These are phyloP conservation scores for Echeneis naucrates DNA, from an alignment of 2,797 vertebrate species.

Conservation along the genomic window DNA sequence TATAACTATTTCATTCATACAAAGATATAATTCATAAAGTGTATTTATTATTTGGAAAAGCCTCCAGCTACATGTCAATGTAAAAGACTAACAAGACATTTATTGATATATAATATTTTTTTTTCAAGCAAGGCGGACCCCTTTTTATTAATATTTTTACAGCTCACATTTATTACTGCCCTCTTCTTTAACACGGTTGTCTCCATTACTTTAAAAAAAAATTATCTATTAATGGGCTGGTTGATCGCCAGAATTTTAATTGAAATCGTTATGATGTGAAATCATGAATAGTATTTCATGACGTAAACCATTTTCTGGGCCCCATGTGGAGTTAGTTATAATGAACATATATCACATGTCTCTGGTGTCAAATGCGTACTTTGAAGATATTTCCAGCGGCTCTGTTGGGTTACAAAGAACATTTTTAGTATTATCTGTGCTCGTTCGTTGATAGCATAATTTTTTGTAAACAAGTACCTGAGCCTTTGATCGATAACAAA, in stretches of 20 bases:
- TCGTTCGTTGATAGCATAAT: neutral
- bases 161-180: neutral
- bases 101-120: neutral
- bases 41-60: neutral
- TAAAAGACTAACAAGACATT: neutral
- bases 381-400: too few relatives aligned
- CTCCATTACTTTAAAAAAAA: neutral
- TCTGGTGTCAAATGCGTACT: neutral
- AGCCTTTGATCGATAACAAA: neutral
- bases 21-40: neutral
- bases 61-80: neutral
- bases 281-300: neutral
- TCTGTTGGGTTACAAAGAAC: neutral
- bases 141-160: neutral
- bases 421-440: neutral
- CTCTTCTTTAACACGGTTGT: neutral
- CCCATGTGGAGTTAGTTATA: neutral
- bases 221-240: neutral
- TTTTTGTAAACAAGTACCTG: neutral
- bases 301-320: neutral
- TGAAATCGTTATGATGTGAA: neutral
- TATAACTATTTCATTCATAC: neutral
- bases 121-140: too few relatives aligned
- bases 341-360: neutral
- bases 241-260: neutral